Evolutionary conservation across 2,113 vertebrate genomes (phyloP).

Genomic region (Urocitellus parryii): DNA sequence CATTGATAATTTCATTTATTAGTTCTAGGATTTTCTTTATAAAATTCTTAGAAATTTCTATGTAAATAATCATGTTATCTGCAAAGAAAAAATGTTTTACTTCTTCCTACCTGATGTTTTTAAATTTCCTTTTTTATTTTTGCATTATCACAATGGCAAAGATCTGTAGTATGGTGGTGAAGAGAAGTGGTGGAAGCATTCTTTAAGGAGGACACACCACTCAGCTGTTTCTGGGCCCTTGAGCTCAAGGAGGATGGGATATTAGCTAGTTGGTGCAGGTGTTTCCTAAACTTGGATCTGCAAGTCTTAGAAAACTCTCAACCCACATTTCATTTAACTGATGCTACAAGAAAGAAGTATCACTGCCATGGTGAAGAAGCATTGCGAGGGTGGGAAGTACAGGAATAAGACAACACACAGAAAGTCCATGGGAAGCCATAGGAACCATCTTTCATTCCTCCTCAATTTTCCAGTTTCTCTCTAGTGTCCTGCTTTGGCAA

Average conservation of each 20-base stretch:
- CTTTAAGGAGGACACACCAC: no score
- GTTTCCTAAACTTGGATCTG: not conserved
- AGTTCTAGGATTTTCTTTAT: not conserved
- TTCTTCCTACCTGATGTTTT: not conserved
- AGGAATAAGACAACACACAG: not conserved
- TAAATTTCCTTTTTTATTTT: not conserved
- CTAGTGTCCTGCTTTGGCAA: not conserved
- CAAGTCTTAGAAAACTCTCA: not conserved
- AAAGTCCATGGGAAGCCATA: not conserved
- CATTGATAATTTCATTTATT: slow-evolving; percentile 8
- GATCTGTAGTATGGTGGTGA: not conserved
- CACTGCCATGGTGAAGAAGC: not conserved
- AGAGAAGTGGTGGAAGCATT: not conserved
- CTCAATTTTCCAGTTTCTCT: not conserved
- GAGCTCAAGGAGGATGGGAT: not conserved
- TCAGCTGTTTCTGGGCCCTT: not conserved
- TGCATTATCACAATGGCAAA: not conserved
- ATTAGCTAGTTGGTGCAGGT: not conserved
- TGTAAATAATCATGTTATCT: not conserved
- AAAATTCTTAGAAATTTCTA: not conserved
- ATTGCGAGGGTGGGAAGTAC: not conserved
- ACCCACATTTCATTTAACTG: not conserved
- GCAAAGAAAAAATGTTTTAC: not conserved
- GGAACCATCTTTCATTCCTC: not conserved
- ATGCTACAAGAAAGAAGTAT: not conserved